Evolutionary conservation across 2,888 invertebrate species (phyloP).

Genomic region (Chrysomela aeneicollis): DNA sequence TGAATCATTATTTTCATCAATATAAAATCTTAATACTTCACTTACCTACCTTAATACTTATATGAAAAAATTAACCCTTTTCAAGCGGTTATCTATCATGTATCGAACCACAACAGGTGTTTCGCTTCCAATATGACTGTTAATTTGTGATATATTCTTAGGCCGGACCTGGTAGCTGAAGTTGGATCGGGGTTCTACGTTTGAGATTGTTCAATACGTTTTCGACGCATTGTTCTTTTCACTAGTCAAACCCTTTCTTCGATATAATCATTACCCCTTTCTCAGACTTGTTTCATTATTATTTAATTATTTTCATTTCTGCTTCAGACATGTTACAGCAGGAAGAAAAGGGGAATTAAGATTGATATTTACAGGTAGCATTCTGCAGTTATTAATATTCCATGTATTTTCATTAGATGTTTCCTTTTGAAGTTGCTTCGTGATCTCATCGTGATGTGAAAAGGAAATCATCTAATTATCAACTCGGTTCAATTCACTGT

Average conservation of each 20-base stretch:
- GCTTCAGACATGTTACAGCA: slow-evolving; percentile 58
- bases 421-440: slow-evolving; percentile 32
- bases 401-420: slow-evolving; percentile 38
- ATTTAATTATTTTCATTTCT: slow-evolving; percentile 65
- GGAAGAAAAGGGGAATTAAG: slow-evolving; percentile 40
- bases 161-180: background rate
- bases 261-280: slow-evolving; percentile 62
- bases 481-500: no score
- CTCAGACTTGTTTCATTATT: slow-evolving; percentile 63
- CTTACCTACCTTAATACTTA: no score
- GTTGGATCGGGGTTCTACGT: slow-evolving; percentile 12
- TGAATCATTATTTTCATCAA: no score
- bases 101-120: no score
- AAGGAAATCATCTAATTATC: background rate
- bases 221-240: slow-evolving; percentile 46
- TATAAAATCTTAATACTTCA: no score
- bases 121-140: no score
- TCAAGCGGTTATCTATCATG: no score
- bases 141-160: background rate
- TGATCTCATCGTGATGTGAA: slow-evolving; percentile 18
- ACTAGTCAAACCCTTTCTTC: slow-evolving; percentile 60
- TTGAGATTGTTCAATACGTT: slow-evolving; percentile 32
- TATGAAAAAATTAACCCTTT: no score
- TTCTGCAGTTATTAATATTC: slow-evolving; percentile 43
- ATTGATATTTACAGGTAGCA: slow-evolving; percentile 51